Evolutionary conservation across 2,113 vertebrate genomes (phyloP), one percentile per base, ranked within the genome.

Genomic region (Nothocercus nigrocapillus): DNA sequence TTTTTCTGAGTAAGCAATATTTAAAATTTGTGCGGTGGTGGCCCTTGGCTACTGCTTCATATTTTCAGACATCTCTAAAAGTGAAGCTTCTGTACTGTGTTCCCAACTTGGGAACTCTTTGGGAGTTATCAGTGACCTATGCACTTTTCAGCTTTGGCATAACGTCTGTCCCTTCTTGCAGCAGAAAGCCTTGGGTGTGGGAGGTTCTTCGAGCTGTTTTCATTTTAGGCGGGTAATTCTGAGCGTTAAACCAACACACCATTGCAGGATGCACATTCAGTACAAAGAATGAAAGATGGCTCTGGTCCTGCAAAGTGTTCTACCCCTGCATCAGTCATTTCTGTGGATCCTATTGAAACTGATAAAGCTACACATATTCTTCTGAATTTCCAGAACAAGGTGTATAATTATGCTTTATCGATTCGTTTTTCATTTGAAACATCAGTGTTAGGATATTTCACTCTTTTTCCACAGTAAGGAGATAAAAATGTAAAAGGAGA

Each of bases 241-340:
- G 62, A 34, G 21, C 38, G 3, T 69, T 82, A 59, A 70, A 77
- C 25, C 20, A 75, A 11, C 53, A n/a, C 9, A 58, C 4, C 15
- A 28, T 25, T 2, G 0, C 15, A 59, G n/a, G 49, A 45, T 42
- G 5, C 63, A 12, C 2, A 15, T 56, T 68, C 22, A 30, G 11
- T 76, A 5, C 5, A 67, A 2, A 22, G 13, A 59, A 18, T 42
- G 9, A 32, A 75, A 45, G 54, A 63, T 36, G 27, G 20, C 10
- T 75, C 4, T 59, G 10, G 13, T 47, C 84, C 45, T 90, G n/a
- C n/a, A 88, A 78, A 82, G 47, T 7, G 22, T 68, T 59, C 10
- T 47, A 5, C 8, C 6, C 5, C 18, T 81, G 27, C 19, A 68
- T 63, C 0, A 0, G 12, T 83, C 27, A 22, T 3, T 25, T 32